Evolutionary conservation across 2,113 vertebrate genomes (phyloP).

Genomic region (Globicephala melas): DNA sequence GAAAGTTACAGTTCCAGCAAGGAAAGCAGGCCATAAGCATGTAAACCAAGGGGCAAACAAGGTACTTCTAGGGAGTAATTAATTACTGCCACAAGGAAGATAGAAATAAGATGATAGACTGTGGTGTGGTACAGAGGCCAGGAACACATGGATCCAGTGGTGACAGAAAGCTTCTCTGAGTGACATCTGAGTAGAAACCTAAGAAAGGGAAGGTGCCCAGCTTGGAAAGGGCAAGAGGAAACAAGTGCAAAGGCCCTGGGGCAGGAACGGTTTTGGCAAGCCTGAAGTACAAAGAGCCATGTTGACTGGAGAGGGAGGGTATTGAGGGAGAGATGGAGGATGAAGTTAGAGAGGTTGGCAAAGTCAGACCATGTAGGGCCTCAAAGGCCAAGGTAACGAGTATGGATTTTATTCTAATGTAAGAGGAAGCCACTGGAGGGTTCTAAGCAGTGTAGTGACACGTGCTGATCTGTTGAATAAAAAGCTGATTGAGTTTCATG

Average conservation of each 20-base stretch:
- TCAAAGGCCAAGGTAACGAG: too few species aligned
- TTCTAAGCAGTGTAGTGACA: neutral
- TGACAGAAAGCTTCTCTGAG: neutral
- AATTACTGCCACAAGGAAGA: neutral
- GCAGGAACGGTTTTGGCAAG: neutral
- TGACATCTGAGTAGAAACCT: neutral
- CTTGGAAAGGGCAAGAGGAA: neutral
- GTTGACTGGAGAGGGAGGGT: neutral
- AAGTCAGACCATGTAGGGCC: too few species aligned
- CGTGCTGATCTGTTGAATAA: neutral
- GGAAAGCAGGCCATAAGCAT: neutral
- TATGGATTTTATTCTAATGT: neutral
- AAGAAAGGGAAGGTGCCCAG: neutral
- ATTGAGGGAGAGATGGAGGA: neutral
- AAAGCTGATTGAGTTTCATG: neutral
- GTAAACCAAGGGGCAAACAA: neutral
- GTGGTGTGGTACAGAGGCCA: fast-evolving
- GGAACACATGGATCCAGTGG: too few species aligned
- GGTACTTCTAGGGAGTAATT: neutral
- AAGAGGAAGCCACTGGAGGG: neutral
- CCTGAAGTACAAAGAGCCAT: neutral
- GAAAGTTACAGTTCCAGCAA: neutral
- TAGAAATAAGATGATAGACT: neutral
- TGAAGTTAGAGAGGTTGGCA: neutral
- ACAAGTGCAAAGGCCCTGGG: neutral